Evolutionary conservation across 2,888 invertebrate species (phyloP).

Genomic region (Halictus ligatus): DNA sequence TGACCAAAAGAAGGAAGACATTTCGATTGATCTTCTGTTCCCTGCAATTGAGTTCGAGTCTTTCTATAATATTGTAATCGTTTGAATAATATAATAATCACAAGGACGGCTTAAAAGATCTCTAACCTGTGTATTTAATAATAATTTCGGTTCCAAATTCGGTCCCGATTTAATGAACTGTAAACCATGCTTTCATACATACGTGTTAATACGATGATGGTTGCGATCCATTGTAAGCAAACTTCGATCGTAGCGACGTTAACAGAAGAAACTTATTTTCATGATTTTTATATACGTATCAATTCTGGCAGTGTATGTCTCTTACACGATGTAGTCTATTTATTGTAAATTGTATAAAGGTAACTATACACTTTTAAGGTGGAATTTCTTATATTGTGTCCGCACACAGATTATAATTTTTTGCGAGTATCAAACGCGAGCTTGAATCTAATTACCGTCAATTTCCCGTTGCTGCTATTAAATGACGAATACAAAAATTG

Average conservation of each 20-base stretch:
- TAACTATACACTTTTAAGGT: constrained; percentile 43
- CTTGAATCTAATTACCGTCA: not conserved
- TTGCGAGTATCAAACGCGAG: not conserved
- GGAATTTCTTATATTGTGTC: not conserved
- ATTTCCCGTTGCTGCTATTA: too few relatives aligned
- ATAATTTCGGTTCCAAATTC: not conserved
- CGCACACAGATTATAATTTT: not conserved
- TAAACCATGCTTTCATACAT: not conserved
- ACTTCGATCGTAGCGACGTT: constrained; percentile 2
- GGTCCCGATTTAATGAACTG: not conserved
- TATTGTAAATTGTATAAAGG: constrained; percentile 21
- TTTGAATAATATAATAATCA: too few relatives aligned
- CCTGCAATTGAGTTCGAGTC: too few relatives aligned
- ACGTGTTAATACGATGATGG: not conserved
- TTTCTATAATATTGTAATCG: too few relatives aligned
- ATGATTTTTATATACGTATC: constrained; percentile 20
- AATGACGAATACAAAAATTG: too few relatives aligned
- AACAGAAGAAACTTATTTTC: constrained; percentile 7
- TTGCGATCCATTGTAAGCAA: not conserved
- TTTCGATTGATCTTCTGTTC: too few relatives aligned
- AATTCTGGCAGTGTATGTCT: constrained; percentile 55
- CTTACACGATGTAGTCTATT: constrained; percentile 27
- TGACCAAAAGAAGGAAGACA: not conserved
- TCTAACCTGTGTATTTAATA: not conserved
- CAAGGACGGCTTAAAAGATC: too few relatives aligned